Evolutionary conservation across 2,113 vertebrate species (phyloP).

Genomic region (Hippocampus barbouri): DNA sequence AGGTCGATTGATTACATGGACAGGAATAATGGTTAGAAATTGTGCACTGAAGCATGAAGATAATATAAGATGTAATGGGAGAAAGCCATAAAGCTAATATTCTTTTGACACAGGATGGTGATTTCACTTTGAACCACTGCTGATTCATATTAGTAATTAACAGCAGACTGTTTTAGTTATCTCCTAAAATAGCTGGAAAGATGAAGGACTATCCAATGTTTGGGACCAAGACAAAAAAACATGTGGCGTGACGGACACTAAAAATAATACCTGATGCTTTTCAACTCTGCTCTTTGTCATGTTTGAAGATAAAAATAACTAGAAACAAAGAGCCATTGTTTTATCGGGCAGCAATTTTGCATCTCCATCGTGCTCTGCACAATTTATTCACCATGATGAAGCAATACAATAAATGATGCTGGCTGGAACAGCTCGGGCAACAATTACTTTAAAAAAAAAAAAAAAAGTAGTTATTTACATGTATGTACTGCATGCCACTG

Average conservation of each 20-base stretch:
- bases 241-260: background rate
- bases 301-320: background rate
- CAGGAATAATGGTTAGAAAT: slow-evolving; percentile 11
- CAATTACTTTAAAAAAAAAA: background rate
- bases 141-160: background rate
- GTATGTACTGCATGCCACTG: background rate
- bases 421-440: background rate
- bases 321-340: background rate
- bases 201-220: background rate
- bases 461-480: background rate
- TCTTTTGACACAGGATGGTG: background rate
- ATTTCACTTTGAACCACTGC: background rate
- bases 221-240: background rate
- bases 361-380: background rate
- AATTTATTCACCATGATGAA: background rate
- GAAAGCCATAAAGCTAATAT: background rate
- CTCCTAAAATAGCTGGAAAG: background rate
- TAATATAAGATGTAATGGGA: background rate
- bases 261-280: background rate
- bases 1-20: slow-evolving; percentile 26
- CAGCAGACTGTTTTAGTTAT: background rate
- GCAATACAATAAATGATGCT: background rate
- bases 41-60: background rate
- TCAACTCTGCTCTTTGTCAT: background rate
- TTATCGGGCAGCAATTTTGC: background rate